A percentile compares a stretch with the other conserved stretches of the same genome.
These are phyloP conservation scores for Burhinus bistriatus DNA, from an alignment of 2,113 vertebrate genomes.

Conservation along the genomic window DNA sequence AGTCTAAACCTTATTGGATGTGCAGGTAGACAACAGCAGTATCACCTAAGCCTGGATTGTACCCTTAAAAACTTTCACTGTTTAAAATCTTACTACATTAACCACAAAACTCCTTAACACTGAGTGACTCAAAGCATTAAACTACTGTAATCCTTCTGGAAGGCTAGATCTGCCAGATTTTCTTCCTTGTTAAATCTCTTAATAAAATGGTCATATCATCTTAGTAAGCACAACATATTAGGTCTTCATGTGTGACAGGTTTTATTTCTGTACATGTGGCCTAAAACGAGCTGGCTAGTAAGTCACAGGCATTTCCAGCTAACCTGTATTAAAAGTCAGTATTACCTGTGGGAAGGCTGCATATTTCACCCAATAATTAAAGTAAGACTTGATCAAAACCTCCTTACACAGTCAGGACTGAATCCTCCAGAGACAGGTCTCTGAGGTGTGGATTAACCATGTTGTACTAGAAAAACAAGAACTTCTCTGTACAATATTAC, in stretches of 20 bases:
- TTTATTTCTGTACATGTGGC: neutral
- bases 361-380: neutral
- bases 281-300: neutral
- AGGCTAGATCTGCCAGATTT: neutral
- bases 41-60: neutral
- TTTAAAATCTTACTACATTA: neutral
- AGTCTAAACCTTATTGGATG: neutral
- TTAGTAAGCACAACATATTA: neutral
- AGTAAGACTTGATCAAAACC: neutral
- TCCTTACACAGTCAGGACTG: neutral
- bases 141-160: neutral
- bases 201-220: neutral
- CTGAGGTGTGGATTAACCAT: neutral
- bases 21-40: neutral
- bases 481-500: neutral
- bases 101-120: neutral
- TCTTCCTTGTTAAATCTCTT: neutral
- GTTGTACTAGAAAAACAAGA: neutral
- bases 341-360: neutral
- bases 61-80: neutral
- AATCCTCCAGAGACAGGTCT: neutral
- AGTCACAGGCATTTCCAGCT: neutral
- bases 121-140: neutral
- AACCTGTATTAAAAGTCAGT: neutral
- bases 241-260: neutral